Percentiles rank a stretch among this genome's conserved stretches.
Conservation (phyloP, 2,888 invertebrate species). For the Lasius platythorax region DNA sequence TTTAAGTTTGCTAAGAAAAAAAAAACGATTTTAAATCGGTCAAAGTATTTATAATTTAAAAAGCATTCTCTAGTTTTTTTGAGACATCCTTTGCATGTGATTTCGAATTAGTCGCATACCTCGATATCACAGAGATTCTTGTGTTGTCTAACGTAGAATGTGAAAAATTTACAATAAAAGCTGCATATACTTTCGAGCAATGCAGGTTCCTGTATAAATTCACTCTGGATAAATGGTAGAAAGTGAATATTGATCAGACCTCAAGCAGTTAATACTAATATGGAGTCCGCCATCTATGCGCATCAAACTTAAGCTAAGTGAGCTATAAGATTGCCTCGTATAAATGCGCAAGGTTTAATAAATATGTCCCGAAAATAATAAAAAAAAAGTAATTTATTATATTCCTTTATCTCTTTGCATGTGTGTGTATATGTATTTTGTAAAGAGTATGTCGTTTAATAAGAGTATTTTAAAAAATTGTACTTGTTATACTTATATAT, state of each 20-base stretch:
- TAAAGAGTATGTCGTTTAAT: background rate
- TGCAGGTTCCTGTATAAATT: conserved; percentile 62
- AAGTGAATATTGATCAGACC: conserved; percentile 75
- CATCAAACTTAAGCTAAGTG: conserved; percentile 55
- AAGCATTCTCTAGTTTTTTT: background rate
- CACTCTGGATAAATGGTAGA: conserved; percentile 73
- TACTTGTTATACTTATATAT: background rate
- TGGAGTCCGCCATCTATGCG: conserved; percentile 77
- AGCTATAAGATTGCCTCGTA: conserved; percentile 1
- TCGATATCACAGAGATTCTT: background rate
- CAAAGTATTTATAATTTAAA: background rate
- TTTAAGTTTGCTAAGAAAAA: background rate
- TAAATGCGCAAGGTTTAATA: background rate
- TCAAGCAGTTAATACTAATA: conserved; percentile 70
- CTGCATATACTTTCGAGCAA: background rate
- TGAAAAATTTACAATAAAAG: conserved; percentile 6
- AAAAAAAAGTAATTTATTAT: background rate
- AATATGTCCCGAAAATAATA: background rate
- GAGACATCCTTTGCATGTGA: background rate
- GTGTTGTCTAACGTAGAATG: background rate
- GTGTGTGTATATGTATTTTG: background rate
- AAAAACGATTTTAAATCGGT: background rate
- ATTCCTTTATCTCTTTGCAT: background rate
- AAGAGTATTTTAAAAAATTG: background rate
- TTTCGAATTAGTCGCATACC: background rate